phyloP scores from a whole-genome alignment of 2,888 invertebrate genomes.

The Gerris lacustris region DNA sequence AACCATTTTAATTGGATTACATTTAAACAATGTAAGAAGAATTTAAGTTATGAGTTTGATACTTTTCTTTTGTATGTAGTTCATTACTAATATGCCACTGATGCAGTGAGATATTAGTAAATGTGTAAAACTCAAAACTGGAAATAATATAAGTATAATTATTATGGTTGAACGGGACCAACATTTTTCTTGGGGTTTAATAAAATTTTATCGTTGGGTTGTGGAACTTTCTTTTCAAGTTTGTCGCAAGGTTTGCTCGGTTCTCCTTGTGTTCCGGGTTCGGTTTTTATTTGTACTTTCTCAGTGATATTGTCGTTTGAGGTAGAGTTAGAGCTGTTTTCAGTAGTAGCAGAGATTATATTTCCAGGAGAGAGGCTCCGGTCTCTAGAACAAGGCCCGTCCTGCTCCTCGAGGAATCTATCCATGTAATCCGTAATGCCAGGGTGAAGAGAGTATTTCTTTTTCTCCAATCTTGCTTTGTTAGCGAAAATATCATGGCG shows the following conservation, averaged over 20 bases:
- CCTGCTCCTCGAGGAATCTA: conserved; percentile 77
- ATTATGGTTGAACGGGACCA: no score
- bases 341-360: background rate
- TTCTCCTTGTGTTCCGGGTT: background rate
- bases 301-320: background rate
- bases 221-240: no score
- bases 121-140: no score
- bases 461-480: conserved; percentile 78
- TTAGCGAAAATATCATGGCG: conserved; percentile 82
- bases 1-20: no score
- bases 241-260: no score
- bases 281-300: background rate
- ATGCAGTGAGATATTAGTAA: no score
- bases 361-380: conserved; percentile 48
- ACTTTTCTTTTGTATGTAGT: no score
- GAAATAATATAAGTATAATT: no score
- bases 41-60: no score
- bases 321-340: background rate
- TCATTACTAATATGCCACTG: no score
- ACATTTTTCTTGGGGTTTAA: background rate
- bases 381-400: conserved; percentile 44
- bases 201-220: background rate
- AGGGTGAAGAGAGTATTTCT: conserved; percentile 82
- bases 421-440: conserved; percentile 92
- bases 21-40: no score